Evolutionary conservation across 1,140 invertebrate species (phyloP), one percentile per base, ranked within the genome.

Genomic region (Nylanderia fulva): DNA sequence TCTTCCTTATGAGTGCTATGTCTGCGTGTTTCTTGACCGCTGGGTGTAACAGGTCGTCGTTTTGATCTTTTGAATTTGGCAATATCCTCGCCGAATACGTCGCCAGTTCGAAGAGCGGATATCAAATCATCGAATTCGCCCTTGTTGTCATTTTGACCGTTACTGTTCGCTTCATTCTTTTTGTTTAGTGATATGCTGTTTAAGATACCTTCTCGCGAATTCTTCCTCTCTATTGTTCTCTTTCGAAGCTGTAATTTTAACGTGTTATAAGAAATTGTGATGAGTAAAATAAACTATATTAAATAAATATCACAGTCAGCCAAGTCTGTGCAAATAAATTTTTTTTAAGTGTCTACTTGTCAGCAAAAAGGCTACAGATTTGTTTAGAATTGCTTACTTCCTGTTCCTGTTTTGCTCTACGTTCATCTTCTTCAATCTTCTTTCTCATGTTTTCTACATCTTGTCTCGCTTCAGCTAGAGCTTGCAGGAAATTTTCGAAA

Each of bases 101-200:
- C 99, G 0, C 99, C 99, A 0, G 98, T 99, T 90, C 99, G 95
- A 21, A 99, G 94, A 0, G 99, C 99, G 2, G 98, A 99, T 91
- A 99, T 99, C 42, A 99, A 95, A 94, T 99, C 98, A 93, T 99
- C 99, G 95, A 99, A 99, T 95, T 99, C 99, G 82, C 98, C 97
- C 90, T 98, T 97, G 83, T 96, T 96, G 72, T 96, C 95, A 33
- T 93, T 93, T 82, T 96, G 95, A 2, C 96, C 95, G 82, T 96
- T 96, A 86, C 94, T 87, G 89, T 94, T 95, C 1, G 91, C 85
- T 85, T 95, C 96, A 72, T 95, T 95, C 90, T 95, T 96, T 72
- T 95, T 95, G 94, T 89, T 95, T 93, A 87, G 82, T 11, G 90
- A 92, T 72, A 95, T 95, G 52, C 95, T 96, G 91, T 96, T 95